Conservation (phyloP, 2,888 invertebrate genomes). For the Octonoba sinensis region DNA sequence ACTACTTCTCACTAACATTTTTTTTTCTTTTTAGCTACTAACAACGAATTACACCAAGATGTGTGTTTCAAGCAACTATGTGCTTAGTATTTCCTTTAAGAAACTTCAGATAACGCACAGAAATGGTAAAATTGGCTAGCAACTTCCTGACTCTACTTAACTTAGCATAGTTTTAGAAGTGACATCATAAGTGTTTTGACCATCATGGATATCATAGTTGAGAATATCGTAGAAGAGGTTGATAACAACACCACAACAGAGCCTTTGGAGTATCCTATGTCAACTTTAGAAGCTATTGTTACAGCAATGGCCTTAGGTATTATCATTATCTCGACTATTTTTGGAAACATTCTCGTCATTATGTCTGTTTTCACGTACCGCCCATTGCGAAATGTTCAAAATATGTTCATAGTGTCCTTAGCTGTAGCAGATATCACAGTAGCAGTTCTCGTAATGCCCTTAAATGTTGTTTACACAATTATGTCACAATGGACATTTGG, state of each 20-base stretch:
- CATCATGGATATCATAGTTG: slow-evolving; percentile 43
- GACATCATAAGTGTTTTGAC: not conserved
- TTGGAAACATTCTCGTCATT: slow-evolving; percentile 93
- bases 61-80: no score
- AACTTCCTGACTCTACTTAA: no score
- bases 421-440: slow-evolving; percentile 94
- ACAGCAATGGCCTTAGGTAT: slow-evolving; percentile 85
- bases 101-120: no score
- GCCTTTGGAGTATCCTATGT: slow-evolving; percentile 43
- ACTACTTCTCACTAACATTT: no score
- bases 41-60: no score
- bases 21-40: no score
- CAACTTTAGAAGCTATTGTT: slow-evolving; percentile 68
- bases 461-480: slow-evolving; percentile 92
- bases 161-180: no score
- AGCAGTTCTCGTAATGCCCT: slow-evolving; percentile 88
- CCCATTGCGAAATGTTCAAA: slow-evolving; percentile 91
- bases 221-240: slow-evolving; percentile 30
- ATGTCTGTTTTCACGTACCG: slow-evolving; percentile 94
- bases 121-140: no score
- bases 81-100: no score
- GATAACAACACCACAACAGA: slow-evolving; percentile 26
- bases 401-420: slow-evolving; percentile 95
- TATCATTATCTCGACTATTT: slow-evolving; percentile 88
- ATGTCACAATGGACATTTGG: slow-evolving; percentile 94